Evolutionary conservation across 2,888 invertebrate species (phyloP).

Genomic region (Therioaphis trifolii): DNA sequence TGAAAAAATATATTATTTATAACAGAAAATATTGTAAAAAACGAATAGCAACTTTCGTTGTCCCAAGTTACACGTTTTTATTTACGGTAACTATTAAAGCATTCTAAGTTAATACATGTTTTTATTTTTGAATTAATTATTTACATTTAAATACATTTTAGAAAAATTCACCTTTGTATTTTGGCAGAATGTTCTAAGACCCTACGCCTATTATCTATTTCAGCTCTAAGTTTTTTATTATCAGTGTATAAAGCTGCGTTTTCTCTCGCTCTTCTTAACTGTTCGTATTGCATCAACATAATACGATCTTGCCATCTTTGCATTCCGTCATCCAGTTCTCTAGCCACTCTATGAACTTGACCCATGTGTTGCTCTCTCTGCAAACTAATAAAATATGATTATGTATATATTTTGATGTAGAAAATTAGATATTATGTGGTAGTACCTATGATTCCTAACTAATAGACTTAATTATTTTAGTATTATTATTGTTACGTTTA

Average conservation of each 20-base stretch:
- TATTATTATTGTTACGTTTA: too few relatives aligned
- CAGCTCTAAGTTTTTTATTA: conserved; percentile 66
- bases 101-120: too few relatives aligned
- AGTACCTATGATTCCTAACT: too few relatives aligned
- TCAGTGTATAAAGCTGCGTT: conserved; percentile 68
- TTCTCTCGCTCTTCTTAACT: conserved; percentile 68
- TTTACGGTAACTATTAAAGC: too few relatives aligned
- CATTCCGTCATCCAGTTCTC: conserved; percentile 68
- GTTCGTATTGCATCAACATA: conserved; percentile 68
- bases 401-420: too few relatives aligned
- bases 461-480: too few relatives aligned
- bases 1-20: too few relatives aligned
- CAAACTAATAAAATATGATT: conserved; percentile 66
- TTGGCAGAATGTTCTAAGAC: conserved; percentile 66
- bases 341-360: conserved; percentile 68
- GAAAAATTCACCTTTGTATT: conserved; percentile 66
- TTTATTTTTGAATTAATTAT: too few relatives aligned
- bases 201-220: conserved; percentile 67
- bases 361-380: conserved; percentile 67
- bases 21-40: too few relatives aligned
- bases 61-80: too few relatives aligned
- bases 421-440: too few relatives aligned
- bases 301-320: conserved; percentile 69
- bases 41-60: too few relatives aligned
- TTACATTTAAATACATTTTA: not conserved